Base-by-base conservation (phyloP, 2,888 invertebrate genomes). In the Meiosimyza platycephala region DNA sequence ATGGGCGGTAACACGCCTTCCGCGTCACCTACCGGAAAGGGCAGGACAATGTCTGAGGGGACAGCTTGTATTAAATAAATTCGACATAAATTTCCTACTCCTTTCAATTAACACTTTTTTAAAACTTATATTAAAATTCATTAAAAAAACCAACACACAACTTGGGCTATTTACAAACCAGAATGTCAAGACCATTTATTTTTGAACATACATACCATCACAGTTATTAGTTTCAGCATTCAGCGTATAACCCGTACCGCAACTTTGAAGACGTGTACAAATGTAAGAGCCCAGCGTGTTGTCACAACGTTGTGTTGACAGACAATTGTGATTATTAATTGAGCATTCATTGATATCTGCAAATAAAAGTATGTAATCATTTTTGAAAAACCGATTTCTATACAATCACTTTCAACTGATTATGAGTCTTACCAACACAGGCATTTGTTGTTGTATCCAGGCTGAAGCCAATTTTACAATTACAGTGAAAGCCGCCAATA, bases 191-290 rank as follows among this genome's bases (percentile, higher is more conserved):
- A 28, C 28, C 2, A n/a, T n/a, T n/a, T n/a, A n/a, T n/a, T 28
- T 28, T 28, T 28, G 28, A 28, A 28, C 40, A 80, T n/a, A n/a
- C n/a, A n/a, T 87, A 95, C 95, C 96, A 88, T 95, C 95, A 85
- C 99, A 99, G 69, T 91, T 89, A 54, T 95, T 94, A 3, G 94
- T 94, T 22, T 93, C 92, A 6, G 94, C 94, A 81, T 98, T 97
- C 28, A 98, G 88, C 0, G 97, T 97, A 84, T 99, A 99, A 0
- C 99, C 99, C 0, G 99, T 99, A 1, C 99, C 99, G 85, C 99
- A 99, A 1, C 95, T 94, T 7, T 94, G 90, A 51, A 93, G 92
- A 63, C 97, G 89, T 52, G 95, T 92, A 85, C 98, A 98, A 28
- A 93, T 90, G 85, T 91, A 97, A 0, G 96, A 95, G 0, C 98